phyloP scores from a whole-genome alignment of 2,113 vertebrate species.

The Mormyrus lacerda region DNA sequence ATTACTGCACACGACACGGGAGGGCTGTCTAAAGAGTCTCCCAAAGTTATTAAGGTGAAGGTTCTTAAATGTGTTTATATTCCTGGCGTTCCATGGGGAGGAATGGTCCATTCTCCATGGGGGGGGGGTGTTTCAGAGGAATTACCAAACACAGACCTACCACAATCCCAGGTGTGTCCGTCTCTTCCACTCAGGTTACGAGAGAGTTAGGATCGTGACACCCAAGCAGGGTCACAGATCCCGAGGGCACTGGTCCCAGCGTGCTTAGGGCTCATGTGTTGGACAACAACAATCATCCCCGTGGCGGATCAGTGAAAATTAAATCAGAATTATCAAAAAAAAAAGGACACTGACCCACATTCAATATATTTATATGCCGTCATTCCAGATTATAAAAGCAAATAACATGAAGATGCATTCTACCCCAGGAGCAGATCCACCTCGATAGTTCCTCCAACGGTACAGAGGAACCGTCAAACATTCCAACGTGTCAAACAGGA shows the following conservation, averaged over 20 bases:
- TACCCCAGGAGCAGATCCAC: background rate
- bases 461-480: background rate
- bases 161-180: background rate
- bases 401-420: background rate
- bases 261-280: background rate
- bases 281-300: background rate
- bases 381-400: background rate
- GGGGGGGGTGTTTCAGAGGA: too few species aligned
- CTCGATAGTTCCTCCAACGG: background rate
- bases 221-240: background rate
- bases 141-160: background rate
- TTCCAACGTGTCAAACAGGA: background rate
- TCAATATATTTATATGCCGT: background rate
- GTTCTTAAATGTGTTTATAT: background rate
- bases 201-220: background rate
- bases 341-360: background rate
- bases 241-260: background rate
- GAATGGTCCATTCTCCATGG: background rate
- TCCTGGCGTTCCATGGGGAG: background rate
- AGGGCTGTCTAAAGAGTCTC: background rate
- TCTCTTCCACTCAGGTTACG: background rate
- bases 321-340: background rate
- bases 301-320: background rate
- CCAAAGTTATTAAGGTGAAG: background rate
- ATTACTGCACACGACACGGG: background rate